These are phyloP conservation scores for Excalfactoria chinensis DNA, from an alignment of 2,113 vertebrate genomes.

Conservation along the genomic window DNA sequence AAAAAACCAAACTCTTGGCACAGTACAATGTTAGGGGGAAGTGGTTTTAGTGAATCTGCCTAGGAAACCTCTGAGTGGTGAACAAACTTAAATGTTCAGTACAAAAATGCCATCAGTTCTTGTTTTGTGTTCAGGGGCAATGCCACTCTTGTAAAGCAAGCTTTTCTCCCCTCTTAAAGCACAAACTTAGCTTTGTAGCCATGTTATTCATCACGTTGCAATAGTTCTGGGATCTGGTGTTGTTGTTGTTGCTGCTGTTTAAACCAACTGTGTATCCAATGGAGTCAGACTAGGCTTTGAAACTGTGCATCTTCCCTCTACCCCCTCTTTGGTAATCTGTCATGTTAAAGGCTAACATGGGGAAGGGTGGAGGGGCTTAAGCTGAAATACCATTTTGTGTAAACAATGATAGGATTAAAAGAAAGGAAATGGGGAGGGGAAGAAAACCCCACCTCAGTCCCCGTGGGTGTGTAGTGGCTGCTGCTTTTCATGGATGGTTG, in stretches of 20 bases:
- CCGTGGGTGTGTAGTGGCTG: background rate
- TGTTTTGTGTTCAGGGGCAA: background rate
- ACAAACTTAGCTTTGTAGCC: background rate
- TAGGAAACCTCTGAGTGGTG: background rate
- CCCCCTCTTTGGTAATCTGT: constrained; percentile 16
- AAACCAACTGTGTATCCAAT: background rate
- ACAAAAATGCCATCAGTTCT: background rate
- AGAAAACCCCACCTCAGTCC: background rate
- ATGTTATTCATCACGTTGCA: background rate
- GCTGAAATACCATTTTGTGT: constrained; percentile 28
- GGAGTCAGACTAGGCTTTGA: background rate
- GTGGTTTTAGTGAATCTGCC: background rate
- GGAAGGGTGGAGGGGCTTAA: constrained; percentile 35
- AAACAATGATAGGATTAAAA: constrained; percentile 39
- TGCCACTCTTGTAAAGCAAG: background rate
- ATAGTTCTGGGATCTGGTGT: background rate
- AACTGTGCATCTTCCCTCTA: background rate
- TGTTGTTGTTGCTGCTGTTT: background rate
- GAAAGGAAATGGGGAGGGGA: background rate
- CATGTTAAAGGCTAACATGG: constrained; percentile 15
- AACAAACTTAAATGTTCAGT: background rate
- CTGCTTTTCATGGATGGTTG: constrained; percentile 40
- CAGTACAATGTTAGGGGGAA: fast-evolving
- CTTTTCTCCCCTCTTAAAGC: background rate
- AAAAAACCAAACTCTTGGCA: background rate